phyloP scores from a whole-genome alignment of 1,140 invertebrate genomes.

The Drosophila takahashii region DNA sequence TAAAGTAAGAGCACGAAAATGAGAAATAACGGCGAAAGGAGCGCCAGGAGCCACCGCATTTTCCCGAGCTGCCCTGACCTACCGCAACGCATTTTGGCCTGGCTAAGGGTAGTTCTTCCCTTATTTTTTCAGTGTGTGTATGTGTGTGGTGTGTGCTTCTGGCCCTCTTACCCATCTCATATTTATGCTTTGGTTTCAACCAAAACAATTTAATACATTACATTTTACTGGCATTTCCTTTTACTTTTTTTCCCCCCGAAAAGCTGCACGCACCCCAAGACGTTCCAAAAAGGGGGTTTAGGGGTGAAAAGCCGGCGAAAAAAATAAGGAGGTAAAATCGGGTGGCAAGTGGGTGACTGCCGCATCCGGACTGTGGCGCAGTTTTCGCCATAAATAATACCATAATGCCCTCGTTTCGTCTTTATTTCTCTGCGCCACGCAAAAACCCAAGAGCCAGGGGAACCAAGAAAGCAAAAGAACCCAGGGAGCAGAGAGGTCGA shows the following conservation, averaged over 20 bases:
- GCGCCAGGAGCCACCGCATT: neutral
- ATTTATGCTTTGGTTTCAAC: conserved; percentile 46
- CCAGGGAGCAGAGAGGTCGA: neutral
- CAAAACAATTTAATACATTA: conserved; percentile 82
- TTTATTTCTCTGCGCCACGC: conserved; percentile 20
- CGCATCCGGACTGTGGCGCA: conserved; percentile 28
- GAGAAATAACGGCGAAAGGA: conserved; percentile 36
- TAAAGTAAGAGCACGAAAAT: conserved; percentile 42
- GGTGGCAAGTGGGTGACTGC: conserved; percentile 6
- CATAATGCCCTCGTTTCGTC: conserved; percentile 67
- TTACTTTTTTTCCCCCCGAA: conserved; percentile 33
- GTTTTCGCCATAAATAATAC: conserved; percentile 69
- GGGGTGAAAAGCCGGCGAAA: neutral
- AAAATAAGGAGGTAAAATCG: neutral
- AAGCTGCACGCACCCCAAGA: conserved; percentile 26
- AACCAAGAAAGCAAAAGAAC: neutral
- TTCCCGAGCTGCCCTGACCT: conserved; percentile 54
- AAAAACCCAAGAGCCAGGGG: conserved; percentile 5
- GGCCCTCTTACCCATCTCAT: conserved; percentile 9
- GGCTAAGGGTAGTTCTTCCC: conserved; percentile 67
- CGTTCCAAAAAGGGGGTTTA: conserved; percentile 3
- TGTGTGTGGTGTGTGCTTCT: conserved; percentile 11
- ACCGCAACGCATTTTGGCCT: conserved; percentile 72
- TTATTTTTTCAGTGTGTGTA: neutral
- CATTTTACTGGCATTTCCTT: conserved; percentile 68